Percentiles rank a stretch among this genome's conserved stretches.
These are phyloP conservation scores for Platypus cylindrus DNA, from an alignment of 2,888 invertebrate genomes.

Conservation along the genomic window DNA sequence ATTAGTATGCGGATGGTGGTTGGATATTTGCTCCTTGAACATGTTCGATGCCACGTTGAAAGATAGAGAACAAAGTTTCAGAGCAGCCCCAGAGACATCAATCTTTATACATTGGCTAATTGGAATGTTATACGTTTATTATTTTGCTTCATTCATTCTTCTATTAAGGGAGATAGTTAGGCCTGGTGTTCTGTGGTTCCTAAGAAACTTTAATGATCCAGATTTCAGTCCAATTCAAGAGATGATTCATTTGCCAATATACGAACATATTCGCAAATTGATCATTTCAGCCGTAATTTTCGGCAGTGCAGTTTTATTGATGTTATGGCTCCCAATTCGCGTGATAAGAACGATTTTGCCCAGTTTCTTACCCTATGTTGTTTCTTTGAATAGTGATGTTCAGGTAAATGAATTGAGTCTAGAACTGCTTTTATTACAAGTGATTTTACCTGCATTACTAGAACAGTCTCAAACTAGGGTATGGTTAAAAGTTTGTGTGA, in stretches of 20 bases:
- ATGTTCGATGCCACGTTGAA: conserved; percentile 82
- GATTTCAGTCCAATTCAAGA: conserved; percentile 98
- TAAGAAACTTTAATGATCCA: conserved; percentile 95
- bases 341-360: conserved; percentile 71
- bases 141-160: conserved; percentile 93
- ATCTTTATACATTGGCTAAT: conserved; percentile 99
- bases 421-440: conserved; percentile 81
- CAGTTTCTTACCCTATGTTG: conserved; percentile 88
- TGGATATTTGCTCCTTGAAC: conserved; percentile 91
- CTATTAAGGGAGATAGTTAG: conserved; percentile 85
- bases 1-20: conserved; percentile 96
- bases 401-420: conserved; percentile 90
- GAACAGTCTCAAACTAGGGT: conserved; percentile 93
- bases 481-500: conserved; percentile 81
- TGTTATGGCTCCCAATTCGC: conserved; percentile 90
- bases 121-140: conserved; percentile 98
- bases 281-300: conserved; percentile 91
- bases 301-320: conserved; percentile 87
- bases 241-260: conserved; percentile 95
- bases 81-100: conserved; percentile 86
- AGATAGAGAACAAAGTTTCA: conserved; percentile 78
- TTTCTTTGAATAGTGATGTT: conserved; percentile 68
- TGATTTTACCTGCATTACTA: conserved; percentile 87
- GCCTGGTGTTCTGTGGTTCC: conserved; percentile 96
- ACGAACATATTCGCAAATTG: conserved; percentile 79